These are phyloP conservation scores for Apoda limacodes DNA, from an alignment of 2,888 invertebrate species.

Conservation along the genomic window DNA sequence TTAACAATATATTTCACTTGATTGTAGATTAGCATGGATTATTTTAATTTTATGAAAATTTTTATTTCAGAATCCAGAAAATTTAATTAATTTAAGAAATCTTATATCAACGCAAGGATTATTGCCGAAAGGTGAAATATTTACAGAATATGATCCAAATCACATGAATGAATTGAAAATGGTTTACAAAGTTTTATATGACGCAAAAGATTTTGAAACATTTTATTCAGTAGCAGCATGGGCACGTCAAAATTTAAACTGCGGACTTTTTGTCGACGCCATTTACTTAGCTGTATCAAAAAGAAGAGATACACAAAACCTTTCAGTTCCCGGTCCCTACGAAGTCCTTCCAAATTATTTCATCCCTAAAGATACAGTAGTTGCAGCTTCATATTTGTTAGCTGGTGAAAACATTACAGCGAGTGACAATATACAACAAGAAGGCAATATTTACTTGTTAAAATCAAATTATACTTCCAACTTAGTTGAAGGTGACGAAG, in stretches of 20 bases:
- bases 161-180: slow-evolving; percentile 41
- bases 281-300: slow-evolving; percentile 69
- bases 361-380: slow-evolving; percentile 70
- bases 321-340: slow-evolving; percentile 74
- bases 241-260: slow-evolving; percentile 72
- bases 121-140: slow-evolving; percentile 46
- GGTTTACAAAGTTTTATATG: slow-evolving; percentile 59
- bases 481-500: slow-evolving; percentile 51
- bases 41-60: too few relatives aligned
- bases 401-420: slow-evolving; percentile 33
- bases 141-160: slow-evolving; percentile 41
- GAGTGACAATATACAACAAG: slow-evolving; percentile 33
- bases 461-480: slow-evolving; percentile 50
- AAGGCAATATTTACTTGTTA: slow-evolving; percentile 47
- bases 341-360: slow-evolving; percentile 77
- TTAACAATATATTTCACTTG: too few relatives aligned
- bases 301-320: slow-evolving; percentile 66
- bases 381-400: slow-evolving; percentile 44
- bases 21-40: too few relatives aligned
- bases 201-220: slow-evolving; percentile 67
- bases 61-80: slow-evolving; percentile 38
- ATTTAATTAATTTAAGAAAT: slow-evolving; percentile 33
- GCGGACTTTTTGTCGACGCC: slow-evolving; percentile 72
- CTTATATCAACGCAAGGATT: slow-evolving; percentile 34
- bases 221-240: slow-evolving; percentile 70